Conservation (phyloP, 2,113 vertebrate genomes). For the Ciconia stormi region DNA sequence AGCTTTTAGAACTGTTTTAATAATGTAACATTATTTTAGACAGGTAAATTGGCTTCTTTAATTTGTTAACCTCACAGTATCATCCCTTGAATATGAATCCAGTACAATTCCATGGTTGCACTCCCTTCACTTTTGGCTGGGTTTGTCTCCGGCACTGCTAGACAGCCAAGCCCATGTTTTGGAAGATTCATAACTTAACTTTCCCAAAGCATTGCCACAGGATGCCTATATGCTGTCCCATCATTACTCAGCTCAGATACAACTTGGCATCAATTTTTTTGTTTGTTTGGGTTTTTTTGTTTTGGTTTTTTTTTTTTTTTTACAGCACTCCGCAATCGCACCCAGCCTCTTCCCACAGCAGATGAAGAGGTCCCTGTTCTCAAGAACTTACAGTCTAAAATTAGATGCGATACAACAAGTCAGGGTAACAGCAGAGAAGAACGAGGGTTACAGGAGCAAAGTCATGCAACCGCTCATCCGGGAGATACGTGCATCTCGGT, state of each 20-base stretch:
- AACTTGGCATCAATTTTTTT: background rate
- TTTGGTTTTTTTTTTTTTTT: background rate
- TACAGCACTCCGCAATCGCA: background rate
- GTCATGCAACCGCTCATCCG: background rate
- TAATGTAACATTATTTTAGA: conserved; percentile 38
- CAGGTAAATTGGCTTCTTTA: conserved; percentile 10
- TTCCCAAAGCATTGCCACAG: background rate
- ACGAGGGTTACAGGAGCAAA: background rate
- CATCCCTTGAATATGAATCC: background rate
- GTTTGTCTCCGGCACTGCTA: background rate
- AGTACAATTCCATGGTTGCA: background rate
- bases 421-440: background rate
- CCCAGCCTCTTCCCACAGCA: background rate
- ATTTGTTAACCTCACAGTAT: background rate
- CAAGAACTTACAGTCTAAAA: conserved; percentile 57
- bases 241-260: background rate
- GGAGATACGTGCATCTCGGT: background rate
- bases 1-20: conserved; percentile 53
- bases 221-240: background rate
- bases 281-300: no score
- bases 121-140: background rate
- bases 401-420: background rate
- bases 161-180: background rate
- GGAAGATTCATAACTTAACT: background rate
- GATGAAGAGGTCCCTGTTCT: conserved; percentile 25